Conservation (phyloP, 2,797 vertebrate genomes). For the Lagodon rhomboides region DNA sequence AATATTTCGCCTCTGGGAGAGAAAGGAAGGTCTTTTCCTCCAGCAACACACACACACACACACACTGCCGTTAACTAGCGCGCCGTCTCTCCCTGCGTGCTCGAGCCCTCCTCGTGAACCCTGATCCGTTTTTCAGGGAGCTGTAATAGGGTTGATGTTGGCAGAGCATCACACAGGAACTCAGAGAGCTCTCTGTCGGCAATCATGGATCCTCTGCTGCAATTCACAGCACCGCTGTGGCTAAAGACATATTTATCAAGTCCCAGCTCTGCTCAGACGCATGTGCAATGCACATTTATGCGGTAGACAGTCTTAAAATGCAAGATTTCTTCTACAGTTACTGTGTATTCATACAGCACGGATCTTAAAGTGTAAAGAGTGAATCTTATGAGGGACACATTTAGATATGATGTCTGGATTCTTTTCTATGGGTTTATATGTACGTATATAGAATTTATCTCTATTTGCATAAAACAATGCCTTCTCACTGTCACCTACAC, state of each 20-base stretch:
- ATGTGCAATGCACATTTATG: not conserved
- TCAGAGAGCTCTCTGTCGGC: constrained; percentile 38
- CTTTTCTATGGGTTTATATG: no score
- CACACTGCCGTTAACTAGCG: constrained; percentile 15
- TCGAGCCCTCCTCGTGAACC: constrained; percentile 54
- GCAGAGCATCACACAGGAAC: constrained; percentile 58
- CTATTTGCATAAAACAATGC: no score
- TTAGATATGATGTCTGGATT: no score
- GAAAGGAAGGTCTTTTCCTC: not conserved
- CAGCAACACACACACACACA: constrained; percentile 18
- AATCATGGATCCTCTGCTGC: constrained; percentile 50
- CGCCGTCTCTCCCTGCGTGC: constrained; percentile 39
- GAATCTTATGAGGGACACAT: no score
- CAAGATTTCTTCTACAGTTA: no score
- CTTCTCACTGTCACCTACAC: no score
- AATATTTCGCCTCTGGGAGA: constrained; percentile 26
- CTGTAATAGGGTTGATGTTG: constrained; percentile 73
- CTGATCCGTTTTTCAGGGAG: constrained; percentile 54
- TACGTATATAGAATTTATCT: no score
- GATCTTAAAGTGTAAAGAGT: not conserved
- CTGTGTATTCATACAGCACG: not conserved
- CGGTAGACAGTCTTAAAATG: not conserved
- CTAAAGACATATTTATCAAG: constrained; percentile 37
- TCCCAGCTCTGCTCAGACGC: not conserved
- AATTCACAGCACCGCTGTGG: constrained; percentile 16